Evolutionary conservation across 2,888 invertebrate species (phyloP).

Genomic region (Leucophenga maculata): DNA sequence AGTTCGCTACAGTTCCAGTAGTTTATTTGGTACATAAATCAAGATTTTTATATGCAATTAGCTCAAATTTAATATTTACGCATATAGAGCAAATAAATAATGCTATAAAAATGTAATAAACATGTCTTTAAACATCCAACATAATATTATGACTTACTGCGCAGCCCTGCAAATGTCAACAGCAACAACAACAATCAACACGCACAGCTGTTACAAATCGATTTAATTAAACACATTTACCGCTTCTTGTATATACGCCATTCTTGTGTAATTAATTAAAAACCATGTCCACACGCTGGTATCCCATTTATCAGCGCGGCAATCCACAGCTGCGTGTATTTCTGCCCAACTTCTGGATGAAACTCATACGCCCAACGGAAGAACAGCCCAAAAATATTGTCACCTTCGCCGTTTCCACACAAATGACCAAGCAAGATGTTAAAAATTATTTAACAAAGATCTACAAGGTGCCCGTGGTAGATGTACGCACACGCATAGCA

Average conservation of each 20-base stretch:
- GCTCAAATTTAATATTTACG: too few species aligned
- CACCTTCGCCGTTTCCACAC: conserved; percentile 90
- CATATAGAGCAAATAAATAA: too few species aligned
- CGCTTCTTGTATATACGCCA: conserved; percentile 18
- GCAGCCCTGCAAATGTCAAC: conserved; percentile 5
- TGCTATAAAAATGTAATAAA: too few species aligned
- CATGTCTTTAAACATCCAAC: too few species aligned
- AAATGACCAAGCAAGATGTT: conserved; percentile 94
- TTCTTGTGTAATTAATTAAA: conserved; percentile 25
- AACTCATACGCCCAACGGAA: conserved; percentile 81
- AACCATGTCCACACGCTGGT: conserved; percentile 75
- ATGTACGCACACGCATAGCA: conserved; percentile 83
- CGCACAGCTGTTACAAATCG: conserved; percentile 2
- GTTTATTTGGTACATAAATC: neutral
- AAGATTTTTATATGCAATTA: too few species aligned
- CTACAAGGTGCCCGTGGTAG: conserved; percentile 86
- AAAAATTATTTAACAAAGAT: conserved; percentile 96
- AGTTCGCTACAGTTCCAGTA: neutral
- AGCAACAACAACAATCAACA: conserved; percentile 5
- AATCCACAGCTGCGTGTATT: conserved; percentile 95
- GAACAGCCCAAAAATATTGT: conserved; percentile 85
- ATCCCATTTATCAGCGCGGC: conserved; percentile 91
- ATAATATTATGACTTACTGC: neutral
- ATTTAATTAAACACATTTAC: neutral
- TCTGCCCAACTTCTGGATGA: conserved; percentile 98